Evolutionary conservation across 2,113 vertebrate genomes (phyloP), one percentile per base, ranked within the genome.

Genomic region (Platysternon megacephalum): DNA sequence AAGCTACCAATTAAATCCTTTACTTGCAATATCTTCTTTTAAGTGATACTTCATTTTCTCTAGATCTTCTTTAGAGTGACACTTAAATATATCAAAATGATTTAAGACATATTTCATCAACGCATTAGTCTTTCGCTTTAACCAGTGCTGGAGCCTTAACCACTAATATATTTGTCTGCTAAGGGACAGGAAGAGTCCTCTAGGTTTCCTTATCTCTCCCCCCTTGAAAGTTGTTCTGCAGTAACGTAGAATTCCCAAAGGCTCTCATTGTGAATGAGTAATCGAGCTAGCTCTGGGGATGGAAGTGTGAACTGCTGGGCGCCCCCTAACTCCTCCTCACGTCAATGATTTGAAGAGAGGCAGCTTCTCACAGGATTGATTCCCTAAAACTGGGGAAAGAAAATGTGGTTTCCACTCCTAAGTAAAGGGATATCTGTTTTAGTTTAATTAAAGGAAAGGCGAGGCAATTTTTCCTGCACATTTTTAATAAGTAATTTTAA

Each of bases 191-290:
- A 94, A 93, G 93, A 72, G 91, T 95, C 74, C 89, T 89, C 91
- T 95, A 96, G 96, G 91, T 95, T 96, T 88, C 82, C 93, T 97
- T 97, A 97, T 97, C 97, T 95, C 87, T 90, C 65, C 83, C 65
- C n/a, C 5, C 56, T 97, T 97, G 96, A 89, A 97, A 93, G 94
- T 92, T 82, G 65, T 91, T 58, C 89, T 29, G 81, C 82, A 85
- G 85, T 95, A 91, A 92, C 91, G 74, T 8, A 10, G 94, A 61
- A 46, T 87, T 95, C 82, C 93, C 81, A 39, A 96, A 91, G 58
- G 39, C 65, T 8, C 5, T 92, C 44, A 91, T 84, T 92, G 84
- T 93, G 94, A 91, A 94, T 94, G 8, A 1, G 24, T 79, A 9
- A 80, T 91, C 93, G 85, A 2, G 91, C 79, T 93, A 79, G 21